These are phyloP conservation scores for Halichoerus grypus DNA, from an alignment of 2,113 vertebrate genomes.

Conservation along the genomic window DNA sequence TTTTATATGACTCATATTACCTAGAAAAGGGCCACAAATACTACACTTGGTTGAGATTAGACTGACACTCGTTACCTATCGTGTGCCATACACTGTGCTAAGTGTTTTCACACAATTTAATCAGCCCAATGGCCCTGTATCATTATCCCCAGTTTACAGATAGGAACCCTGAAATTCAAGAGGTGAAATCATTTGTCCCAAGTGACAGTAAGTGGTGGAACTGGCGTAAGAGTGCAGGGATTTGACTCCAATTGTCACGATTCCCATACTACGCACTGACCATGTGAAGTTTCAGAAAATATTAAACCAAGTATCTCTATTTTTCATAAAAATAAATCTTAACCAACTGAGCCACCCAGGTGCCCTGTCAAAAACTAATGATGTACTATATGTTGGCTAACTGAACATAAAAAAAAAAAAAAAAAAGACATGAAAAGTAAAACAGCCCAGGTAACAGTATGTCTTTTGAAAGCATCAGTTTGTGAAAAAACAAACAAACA, in stretches of 20 bases:
- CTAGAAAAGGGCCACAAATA: neutral
- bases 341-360: neutral
- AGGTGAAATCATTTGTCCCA: neutral
- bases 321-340: neutral
- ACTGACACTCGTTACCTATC: neutral
- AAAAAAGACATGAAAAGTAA: too few species aligned
- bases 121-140: neutral
- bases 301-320: neutral
- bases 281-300: neutral
- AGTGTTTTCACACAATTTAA: neutral
- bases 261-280: neutral
- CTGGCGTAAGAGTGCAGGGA: neutral
- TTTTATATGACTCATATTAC: neutral
- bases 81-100: neutral
- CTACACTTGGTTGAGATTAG: neutral
- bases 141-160: neutral
- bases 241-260: neutral
- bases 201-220: neutral
- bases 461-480: too few species aligned
- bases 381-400: too few species aligned
- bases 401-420: too few species aligned
- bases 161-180: neutral
- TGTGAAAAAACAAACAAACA: too few species aligned
- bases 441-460: too few species aligned
- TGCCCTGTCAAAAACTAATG: too few species aligned